Evolutionary conservation across 2,113 vertebrate genomes (phyloP).

Genomic region (Aegithalos caudatus): DNA sequence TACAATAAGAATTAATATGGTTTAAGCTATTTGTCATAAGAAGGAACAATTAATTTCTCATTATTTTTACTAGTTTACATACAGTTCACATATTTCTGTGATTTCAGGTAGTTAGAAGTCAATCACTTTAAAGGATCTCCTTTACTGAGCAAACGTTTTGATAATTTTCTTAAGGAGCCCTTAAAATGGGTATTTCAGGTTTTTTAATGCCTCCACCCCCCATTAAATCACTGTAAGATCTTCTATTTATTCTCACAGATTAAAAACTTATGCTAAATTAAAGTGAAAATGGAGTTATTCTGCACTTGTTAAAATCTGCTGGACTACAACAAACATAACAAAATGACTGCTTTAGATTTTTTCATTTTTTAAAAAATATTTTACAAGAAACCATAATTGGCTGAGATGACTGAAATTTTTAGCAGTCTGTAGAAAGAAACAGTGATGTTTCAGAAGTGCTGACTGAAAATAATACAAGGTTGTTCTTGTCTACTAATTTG

Average conservation of each 20-base stretch:
- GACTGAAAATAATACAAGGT: conserved; percentile 1
- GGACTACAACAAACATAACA: background rate
- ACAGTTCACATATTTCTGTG: background rate
- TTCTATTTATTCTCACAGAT: background rate
- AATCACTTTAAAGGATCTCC: background rate
- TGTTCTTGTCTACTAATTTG: background rate
- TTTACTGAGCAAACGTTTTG: background rate
- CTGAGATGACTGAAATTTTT: background rate
- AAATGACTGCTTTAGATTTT: background rate
- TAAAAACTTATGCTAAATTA: background rate
- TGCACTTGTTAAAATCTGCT: background rate
- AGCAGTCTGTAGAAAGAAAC: background rate
- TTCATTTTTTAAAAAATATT: background rate
- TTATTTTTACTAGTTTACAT: background rate
- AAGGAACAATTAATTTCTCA: background rate
- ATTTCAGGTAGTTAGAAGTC: background rate
- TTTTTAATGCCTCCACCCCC: background rate
- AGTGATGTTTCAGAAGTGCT: background rate
- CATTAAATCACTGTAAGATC: background rate
- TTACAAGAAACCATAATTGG: background rate
- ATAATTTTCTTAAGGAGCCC: background rate
- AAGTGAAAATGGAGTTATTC: background rate
- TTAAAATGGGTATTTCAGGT: background rate
- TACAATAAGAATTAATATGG: background rate
- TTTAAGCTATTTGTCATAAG: background rate